Percentiles rank a stretch among this genome's conserved stretches.
Conservation (phyloP, 2,797 vertebrate genomes). For the Masticophis lateralis region DNA sequence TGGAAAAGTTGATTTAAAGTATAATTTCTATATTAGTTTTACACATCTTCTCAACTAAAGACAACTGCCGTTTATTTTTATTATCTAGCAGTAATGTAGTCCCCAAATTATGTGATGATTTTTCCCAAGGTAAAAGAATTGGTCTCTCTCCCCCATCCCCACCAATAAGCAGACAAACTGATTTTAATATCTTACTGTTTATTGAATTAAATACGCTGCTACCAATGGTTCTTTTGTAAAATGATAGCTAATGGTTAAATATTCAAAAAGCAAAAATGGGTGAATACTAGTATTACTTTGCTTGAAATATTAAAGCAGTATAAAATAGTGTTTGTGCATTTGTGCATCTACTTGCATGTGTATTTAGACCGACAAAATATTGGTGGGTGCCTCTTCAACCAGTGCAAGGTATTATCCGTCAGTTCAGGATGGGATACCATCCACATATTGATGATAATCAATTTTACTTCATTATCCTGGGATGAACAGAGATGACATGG, state of each 20-base stretch:
- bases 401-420: background rate
- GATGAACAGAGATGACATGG: background rate
- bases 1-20: constrained; percentile 23
- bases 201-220: constrained; percentile 1
- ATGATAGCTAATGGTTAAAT: background rate
- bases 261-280: background rate
- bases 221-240: background rate
- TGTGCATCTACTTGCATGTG: background rate
- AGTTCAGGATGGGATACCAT: background rate
- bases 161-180: background rate
- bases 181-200: constrained; percentile 3
- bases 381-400: background rate
- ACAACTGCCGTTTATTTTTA: constrained; percentile 12
- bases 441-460: background rate
- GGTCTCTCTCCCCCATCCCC: background rate
- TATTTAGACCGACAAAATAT: background rate
- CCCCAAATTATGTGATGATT: constrained; percentile 3
- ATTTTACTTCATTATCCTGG: background rate
- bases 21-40: constrained; percentile 25
- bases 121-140: constrained; percentile 5
- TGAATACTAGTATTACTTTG: background rate
- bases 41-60: background rate
- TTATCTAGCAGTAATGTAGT: constrained; percentile 2
- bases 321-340: background rate
- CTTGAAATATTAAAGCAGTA: background rate